These are phyloP conservation scores for Stictonetta naevosa DNA, from an alignment of 2,113 vertebrate species.

Conservation along the genomic window DNA sequence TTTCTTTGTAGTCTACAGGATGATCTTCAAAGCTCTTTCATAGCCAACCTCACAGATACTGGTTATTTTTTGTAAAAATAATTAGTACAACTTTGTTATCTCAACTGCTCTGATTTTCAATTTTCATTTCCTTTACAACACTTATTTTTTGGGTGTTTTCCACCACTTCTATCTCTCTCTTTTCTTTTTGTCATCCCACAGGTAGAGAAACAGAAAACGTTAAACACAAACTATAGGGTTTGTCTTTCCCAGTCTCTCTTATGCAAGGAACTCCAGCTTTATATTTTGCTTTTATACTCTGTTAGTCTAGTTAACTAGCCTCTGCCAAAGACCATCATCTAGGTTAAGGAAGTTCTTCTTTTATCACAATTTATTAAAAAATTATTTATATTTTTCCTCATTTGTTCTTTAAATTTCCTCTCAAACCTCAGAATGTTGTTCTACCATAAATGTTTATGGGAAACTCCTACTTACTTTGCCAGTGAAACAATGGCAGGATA, in stretches of 20 bases:
- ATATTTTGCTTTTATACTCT: not conserved
- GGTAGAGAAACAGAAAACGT: not conserved
- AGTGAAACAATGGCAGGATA: constrained; percentile 52
- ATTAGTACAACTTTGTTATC: not conserved
- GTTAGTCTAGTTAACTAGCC: not conserved
- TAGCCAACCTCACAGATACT: not conserved
- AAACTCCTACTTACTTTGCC: constrained; percentile 30
- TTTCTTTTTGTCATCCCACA: not conserved
- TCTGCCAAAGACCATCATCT: not conserved
- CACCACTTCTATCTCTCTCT: not conserved
- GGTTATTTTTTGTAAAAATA: not conserved
- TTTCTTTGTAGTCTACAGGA: not conserved
- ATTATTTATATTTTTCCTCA: not conserved
- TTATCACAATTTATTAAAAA: not conserved
- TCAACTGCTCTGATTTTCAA: not conserved
- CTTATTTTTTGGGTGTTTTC: not conserved
- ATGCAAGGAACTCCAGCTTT: not conserved
- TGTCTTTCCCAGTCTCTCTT: not conserved
- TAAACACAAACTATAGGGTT: not conserved
- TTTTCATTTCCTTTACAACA: not conserved
- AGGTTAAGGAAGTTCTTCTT: not conserved
- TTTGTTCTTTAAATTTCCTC: constrained; percentile 42
- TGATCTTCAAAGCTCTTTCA: not conserved
- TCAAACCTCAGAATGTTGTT: constrained; percentile 19
- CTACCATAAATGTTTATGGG: constrained; percentile 10